Evolutionary conservation across 2,888 invertebrate species (phyloP).

Genomic region (Rotaria socialis): DNA sequence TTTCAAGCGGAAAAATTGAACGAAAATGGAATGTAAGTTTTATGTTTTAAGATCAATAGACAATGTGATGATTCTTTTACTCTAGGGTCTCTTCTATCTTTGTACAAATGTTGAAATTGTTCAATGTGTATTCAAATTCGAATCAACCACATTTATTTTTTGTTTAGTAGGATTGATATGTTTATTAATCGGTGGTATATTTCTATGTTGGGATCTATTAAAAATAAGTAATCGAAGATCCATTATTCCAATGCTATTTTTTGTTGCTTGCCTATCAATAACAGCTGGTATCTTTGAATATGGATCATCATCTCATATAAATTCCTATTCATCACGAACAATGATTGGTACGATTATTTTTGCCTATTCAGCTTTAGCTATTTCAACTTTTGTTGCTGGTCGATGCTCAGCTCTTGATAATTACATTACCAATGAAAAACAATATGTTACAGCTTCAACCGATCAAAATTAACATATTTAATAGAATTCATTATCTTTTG

Average conservation of each 20-base stretch:
- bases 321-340: conserved; percentile 14
- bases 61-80: neutral
- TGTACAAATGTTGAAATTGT: neutral
- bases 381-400: conserved; percentile 16
- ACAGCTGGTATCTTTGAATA: conserved; percentile 9
- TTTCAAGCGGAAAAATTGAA: neutral
- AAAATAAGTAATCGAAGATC: neutral
- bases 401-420: neutral
- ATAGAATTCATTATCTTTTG: too few species aligned
- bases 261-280: neutral
- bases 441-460: neutral
- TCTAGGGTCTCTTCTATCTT: neutral
- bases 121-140: neutral
- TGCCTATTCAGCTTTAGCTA: conserved; percentile 1
- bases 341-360: conserved; percentile 15
- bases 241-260: neutral
- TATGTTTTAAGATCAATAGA: neutral
- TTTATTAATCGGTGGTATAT: neutral
- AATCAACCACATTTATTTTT: neutral
- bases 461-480: neutral
- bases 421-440: neutral
- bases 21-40: neutral
- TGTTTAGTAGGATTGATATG: neutral
- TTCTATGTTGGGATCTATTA: neutral
- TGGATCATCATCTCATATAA: neutral